Conservation (phyloP, 2,113 vertebrate species). For the Ranitomeya imitator region DNA sequence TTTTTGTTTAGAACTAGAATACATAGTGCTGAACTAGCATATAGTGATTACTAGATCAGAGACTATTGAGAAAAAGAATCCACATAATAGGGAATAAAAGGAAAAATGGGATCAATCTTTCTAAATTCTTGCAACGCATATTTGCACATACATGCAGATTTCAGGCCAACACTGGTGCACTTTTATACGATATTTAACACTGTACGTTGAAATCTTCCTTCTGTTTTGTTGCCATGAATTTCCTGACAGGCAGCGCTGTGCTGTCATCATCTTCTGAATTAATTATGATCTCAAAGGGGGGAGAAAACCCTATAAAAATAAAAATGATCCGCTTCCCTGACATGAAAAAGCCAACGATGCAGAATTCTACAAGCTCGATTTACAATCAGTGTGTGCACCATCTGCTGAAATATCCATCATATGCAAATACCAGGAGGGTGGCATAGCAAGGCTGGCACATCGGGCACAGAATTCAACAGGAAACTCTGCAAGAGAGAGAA, state of each 20-base stretch:
- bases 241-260: neutral
- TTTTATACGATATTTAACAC: neutral
- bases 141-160: neutral
- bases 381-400: neutral
- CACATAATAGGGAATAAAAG: neutral
- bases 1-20: neutral
- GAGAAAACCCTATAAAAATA: slow-evolving; percentile 4
- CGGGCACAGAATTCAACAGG: too few relatives aligned
- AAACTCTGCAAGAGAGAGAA: too few relatives aligned
- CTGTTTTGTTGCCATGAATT: neutral
- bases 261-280: slow-evolving; percentile 13
- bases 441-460: neutral
- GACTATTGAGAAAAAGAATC: neutral
- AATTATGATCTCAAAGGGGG: neutral
- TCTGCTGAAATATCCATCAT: neutral
- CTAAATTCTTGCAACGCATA: neutral
- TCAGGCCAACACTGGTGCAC: neutral
- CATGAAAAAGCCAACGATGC: neutral
- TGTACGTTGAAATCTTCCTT: neutral
- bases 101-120: neutral
- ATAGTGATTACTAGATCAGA: neutral
- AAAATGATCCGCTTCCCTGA: neutral
- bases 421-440: neutral
- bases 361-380: neutral
- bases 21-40: neutral